Evolutionary conservation across 2,888 invertebrate genomes (phyloP).

Genomic region (Yponomeuta malinellus): DNA sequence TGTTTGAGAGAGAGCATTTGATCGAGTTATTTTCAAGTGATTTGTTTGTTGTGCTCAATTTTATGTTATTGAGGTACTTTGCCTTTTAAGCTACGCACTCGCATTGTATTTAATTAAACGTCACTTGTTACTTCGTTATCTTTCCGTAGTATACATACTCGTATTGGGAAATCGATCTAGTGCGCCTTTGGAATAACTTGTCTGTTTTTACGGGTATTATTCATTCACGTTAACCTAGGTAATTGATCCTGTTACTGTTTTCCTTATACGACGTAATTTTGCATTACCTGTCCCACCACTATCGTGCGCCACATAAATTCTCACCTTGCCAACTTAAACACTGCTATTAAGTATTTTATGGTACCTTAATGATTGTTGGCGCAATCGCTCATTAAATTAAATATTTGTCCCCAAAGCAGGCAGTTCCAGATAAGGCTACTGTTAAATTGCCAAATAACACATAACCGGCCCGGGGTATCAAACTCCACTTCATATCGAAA

Average conservation of each 20-base stretch:
- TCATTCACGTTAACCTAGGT: background rate
- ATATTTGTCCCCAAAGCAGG: constrained; percentile 5
- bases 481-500: constrained; percentile 14
- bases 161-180: background rate
- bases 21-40: background rate
- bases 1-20: constrained; percentile 6
- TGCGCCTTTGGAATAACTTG: background rate
- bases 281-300: background rate
- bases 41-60: constrained; percentile 11
- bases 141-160: background rate
- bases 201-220: background rate
- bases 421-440: constrained; percentile 35
- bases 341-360: background rate
- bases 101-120: no score
- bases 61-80: background rate
- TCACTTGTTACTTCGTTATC: background rate
- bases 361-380: background rate
- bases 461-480: constrained; percentile 16
- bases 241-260: background rate
- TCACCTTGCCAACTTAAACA: background rate
- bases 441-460: constrained; percentile 39
- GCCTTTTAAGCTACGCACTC: background rate
- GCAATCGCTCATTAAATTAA: background rate
- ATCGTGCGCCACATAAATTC: background rate
- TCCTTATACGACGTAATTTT: background rate